Percentiles rank a stretch among this genome's conserved stretches.
Conservation (phyloP, 2,113 vertebrate species). For the Ramphastos sulfuratus region DNA sequence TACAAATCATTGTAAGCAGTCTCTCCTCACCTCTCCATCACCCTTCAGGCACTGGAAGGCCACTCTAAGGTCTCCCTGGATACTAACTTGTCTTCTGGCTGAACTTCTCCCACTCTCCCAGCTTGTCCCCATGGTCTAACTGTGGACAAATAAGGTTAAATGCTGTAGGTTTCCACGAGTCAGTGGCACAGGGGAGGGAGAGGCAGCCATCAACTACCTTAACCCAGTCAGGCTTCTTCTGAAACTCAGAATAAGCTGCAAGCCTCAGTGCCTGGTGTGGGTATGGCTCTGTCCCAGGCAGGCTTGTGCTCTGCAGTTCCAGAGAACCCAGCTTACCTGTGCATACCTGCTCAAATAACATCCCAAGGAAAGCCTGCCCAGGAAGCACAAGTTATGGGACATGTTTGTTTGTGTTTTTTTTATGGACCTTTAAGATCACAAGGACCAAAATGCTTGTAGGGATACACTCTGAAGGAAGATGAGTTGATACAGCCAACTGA, state of each 20-base stretch:
- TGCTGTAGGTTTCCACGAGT: background rate
- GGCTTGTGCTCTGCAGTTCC: background rate
- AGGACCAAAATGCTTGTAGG: background rate
- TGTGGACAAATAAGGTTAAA: background rate
- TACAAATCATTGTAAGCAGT: too few relatives aligned
- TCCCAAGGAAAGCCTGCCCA: background rate
- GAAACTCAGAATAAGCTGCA: background rate
- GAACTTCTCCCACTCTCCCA: too few relatives aligned
- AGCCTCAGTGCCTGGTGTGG: background rate
- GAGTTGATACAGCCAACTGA: too few relatives aligned
- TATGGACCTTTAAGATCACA: accelerated
- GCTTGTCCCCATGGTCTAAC: too few relatives aligned
- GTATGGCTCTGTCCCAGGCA: background rate
- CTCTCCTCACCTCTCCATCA: too few relatives aligned
- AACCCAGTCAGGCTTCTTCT: background rate
- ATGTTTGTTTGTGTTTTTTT: too few relatives aligned
- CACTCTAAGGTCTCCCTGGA: too few relatives aligned
- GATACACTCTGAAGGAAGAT: too few relatives aligned
- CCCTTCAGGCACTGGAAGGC: too few relatives aligned
- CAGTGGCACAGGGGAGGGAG: background rate
- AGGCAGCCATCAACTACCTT: background rate
- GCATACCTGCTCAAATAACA: background rate
- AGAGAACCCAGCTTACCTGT: background rate
- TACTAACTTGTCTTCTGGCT: too few relatives aligned
- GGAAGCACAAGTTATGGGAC: background rate